A percentile compares a stretch with the other conserved stretches of the same genome.
phyloP scores from a whole-genome alignment of 2,797 vertebrate genomes.

The Chromobotia macracanthus region DNA sequence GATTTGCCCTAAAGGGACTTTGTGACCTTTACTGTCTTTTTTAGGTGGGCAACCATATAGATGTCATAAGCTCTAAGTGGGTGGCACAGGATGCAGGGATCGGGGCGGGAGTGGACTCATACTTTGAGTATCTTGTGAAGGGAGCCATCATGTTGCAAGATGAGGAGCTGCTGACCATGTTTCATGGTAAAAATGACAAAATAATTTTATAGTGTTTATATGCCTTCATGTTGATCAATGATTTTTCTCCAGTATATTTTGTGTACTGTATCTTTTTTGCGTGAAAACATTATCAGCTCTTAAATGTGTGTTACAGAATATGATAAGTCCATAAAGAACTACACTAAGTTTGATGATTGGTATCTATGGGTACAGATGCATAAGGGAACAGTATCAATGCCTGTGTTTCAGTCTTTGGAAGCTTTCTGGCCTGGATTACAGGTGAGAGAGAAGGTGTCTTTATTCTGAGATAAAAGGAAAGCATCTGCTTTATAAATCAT shows the following conservation, averaged over 20 bases:
- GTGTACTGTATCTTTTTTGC: neutral
- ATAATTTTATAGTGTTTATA: neutral
- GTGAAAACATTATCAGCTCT: conserved; percentile 18
- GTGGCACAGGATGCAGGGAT: conserved; percentile 96
- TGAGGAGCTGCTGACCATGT: conserved; percentile 90
- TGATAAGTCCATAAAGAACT: conserved; percentile 91
- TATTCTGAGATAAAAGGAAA: neutral
- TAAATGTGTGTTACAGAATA: conserved; percentile 78
- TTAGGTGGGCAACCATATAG: conserved; percentile 97
- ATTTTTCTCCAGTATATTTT: neutral
- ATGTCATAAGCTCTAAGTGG: conserved; percentile 93
- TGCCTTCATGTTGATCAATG: neutral
- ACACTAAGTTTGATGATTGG: conserved; percentile 97
- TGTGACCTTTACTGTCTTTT: neutral
- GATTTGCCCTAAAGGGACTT: no score
- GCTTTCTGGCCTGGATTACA: conserved; percentile 97
- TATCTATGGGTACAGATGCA: conserved; percentile 99
- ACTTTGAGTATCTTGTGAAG: conserved; percentile 97
- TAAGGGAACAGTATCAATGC: conserved; percentile 96
- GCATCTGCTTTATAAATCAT: no score
- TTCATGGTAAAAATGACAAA: conserved; percentile 77
- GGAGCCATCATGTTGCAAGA: conserved; percentile 94
- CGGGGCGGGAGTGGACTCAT: conserved; percentile 94
- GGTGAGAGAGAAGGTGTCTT: conserved; percentile 71
- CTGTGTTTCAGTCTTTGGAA: conserved; percentile 94